Evolutionary conservation across 2,888 invertebrate species (phyloP), one percentile per base, ranked within the genome.

Genomic region (Mechanitis messenoides): DNA sequence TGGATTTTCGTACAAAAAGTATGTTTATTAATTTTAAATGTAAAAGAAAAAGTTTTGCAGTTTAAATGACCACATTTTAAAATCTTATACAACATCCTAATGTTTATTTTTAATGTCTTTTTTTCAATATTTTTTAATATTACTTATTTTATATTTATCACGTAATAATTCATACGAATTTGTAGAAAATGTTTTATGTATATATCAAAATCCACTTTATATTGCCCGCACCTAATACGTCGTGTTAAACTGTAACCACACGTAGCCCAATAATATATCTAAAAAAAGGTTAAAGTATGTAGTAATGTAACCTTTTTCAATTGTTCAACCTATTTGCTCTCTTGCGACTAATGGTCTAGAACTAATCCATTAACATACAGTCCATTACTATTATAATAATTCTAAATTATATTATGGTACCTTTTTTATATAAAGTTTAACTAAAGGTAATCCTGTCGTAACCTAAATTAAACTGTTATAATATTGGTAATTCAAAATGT

Each of bases 171-270:
- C 7, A 35, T 5, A 35, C 6, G 6, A 35, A 35, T 42, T 42
- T 42, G 42, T 42, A 42, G 9, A 11, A 11, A 42, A 4, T 4
- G 35, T 35, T 35, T 35, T 35, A 42, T 42, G 9, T 2, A 42
- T 7, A 38, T 42, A 42, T 3, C 42, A 3, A 67, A 69, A 69
- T 67, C 63, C 65, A 69, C 62, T 72, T 74, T 78, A 80, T 81
- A 84, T 84, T 76, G 72, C 53, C 76, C 81, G 75, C 81, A 61
- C 70, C 83, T 77, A 81, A 85, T 76, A 42, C 9, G 9, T 55
- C 20, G 33, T 56, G 53, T 45, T 56, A 33, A 53, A 45, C 54
- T 60, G 57, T 59, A 60, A 63, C 60, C 59, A 59, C 55, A 58
- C 63, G 60, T 58, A 55, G 63, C 59, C 61, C 63, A 65, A 63